Conservation (phyloP, 2,888 invertebrate species). For the Pardosa pseudoannulata region DNA sequence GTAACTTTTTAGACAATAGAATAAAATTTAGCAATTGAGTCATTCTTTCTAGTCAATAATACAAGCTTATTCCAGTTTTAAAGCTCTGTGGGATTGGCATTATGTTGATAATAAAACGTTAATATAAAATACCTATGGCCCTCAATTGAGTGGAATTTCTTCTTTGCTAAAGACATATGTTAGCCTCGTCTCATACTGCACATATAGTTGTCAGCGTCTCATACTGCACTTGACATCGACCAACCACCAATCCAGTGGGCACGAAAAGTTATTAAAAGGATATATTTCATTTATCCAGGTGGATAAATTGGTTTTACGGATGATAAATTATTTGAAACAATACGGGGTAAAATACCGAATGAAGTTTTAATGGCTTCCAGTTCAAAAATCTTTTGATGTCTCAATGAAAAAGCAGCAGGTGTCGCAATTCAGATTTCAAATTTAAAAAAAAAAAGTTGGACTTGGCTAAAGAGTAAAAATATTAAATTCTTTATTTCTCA, state of each 20-base stretch:
- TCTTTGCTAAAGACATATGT: slow-evolving; percentile 26
- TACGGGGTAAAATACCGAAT: neutral
- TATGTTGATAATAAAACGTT: slow-evolving; percentile 32
- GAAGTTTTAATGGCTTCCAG: neutral
- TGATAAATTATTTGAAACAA: slow-evolving; percentile 6
- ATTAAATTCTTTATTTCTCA: neutral
- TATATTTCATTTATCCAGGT: slow-evolving; percentile 50
- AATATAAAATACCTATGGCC: neutral
- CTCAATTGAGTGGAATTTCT: slow-evolving; percentile 12
- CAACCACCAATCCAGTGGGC: slow-evolving; percentile 7
- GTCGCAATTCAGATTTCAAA: neutral
- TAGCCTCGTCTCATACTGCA: no score
- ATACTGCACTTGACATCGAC: slow-evolving; percentile 39
- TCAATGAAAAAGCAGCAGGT: neutral
- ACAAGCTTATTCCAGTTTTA: neutral
- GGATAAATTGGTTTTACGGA: slow-evolving; percentile 27
- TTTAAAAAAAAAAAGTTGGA: neutral
- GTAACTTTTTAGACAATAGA: no score
- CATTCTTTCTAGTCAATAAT: neutral
- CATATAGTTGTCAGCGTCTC: slow-evolving; percentile 42
- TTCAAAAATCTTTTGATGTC: neutral
- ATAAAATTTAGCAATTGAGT: neutral
- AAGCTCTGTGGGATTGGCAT: neutral
- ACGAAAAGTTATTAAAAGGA: slow-evolving; percentile 45
- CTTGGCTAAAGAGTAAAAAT: neutral